phyloP scores from a whole-genome alignment of 2,113 vertebrate species.

The Heliornis fulica region DNA sequence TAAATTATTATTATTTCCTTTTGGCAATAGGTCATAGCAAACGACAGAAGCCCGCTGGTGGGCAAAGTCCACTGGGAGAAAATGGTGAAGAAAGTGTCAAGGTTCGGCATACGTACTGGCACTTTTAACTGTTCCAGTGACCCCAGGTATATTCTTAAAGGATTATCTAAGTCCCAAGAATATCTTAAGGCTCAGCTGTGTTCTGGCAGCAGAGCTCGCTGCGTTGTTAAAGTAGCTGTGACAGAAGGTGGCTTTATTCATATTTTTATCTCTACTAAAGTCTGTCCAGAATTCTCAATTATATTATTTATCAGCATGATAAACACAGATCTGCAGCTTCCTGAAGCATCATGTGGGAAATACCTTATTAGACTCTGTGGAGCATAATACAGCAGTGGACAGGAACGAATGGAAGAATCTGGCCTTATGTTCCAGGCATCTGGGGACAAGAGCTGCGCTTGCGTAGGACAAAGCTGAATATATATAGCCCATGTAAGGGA shows the following conservation, averaged over 20 bases:
- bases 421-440: neutral
- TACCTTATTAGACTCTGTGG: neutral
- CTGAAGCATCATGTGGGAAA: neutral
- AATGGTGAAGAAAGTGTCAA: constrained; percentile 96
- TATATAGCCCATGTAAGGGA: neutral
- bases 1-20: constrained; percentile 11
- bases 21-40: constrained; percentile 86
- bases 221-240: neutral
- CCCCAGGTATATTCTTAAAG: constrained; percentile 79
- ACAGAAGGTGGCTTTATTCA: neutral
- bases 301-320: neutral
- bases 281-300: neutral
- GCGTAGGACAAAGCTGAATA: neutral
- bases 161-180: neutral
- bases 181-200: neutral
- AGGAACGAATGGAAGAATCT: neutral
- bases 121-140: constrained; percentile 97
- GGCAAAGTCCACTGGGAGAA: constrained; percentile 92
- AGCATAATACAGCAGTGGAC: neutral
- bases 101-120: constrained; percentile 95
- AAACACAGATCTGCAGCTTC: neutral
- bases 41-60: constrained; percentile 88
- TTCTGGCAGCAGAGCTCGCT: neutral
- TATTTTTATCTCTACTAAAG: neutral
- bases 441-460: neutral